Base-by-base conservation (phyloP, 1,140 invertebrate genomes). In the Daktulosphaira vitifoliae region DNA sequence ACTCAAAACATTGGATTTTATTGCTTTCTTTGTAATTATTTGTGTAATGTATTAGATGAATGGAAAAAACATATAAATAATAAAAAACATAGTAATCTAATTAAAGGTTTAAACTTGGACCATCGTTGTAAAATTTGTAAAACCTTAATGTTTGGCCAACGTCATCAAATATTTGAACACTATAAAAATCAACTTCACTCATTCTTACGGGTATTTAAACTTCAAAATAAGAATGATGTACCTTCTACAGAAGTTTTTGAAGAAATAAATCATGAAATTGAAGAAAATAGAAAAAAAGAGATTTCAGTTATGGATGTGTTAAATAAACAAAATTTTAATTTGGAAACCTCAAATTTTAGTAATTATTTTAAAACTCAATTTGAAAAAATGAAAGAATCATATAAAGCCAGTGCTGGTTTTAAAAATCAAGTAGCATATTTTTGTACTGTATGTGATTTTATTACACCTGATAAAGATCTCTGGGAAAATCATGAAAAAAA, bases 41-140 rank as follows among this genome's bases (percentile, higher is more conserved):
- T 62, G 6, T 62, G 56, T 46, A 8, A 18, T 3, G 29, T 8
- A 2, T 62, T 62, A 62, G n/a, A 20, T 1, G 2, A 16, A 37
- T 62, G 56, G 56, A 62, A 62, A 48, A 15, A 7, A 7, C 56
- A 62, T 33, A 62, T 62, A 13, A 46, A 20, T 62, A 11, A 16
- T 33, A 48, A 48, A 62, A 62, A 62, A 3, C 56, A 62, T 48
- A 29, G 18, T 20, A 46, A 48, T 5, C 29, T 2, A 20, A 29
- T 25, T 1, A 62, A 62, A 8, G 6, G 13, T 33, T 6, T 20
- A 26, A 11, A 11, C 9, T 46, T 33, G 18, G 56, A 62, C 13
- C 42, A 62, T 22, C 42, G 25, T 33, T 62, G 56, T 62, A 62
- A 62, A 48, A 37, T 62, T 33, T 62, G 56, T 48, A 62, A 62